Evolutionary conservation across 2,797 vertebrate genomes (phyloP).

Genomic region (Siniperca obscura): DNA sequence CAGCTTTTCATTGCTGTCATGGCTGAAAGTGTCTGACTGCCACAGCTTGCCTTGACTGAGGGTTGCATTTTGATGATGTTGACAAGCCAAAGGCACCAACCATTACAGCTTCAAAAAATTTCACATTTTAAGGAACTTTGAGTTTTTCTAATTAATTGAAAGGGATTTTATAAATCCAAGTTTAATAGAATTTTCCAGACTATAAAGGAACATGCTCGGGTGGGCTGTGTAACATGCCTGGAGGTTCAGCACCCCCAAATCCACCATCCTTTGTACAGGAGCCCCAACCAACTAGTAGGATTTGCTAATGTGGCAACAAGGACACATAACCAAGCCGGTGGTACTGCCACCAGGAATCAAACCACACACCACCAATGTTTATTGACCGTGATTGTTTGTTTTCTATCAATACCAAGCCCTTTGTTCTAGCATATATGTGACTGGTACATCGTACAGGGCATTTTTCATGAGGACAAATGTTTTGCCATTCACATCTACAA

Average conservation of each 20-base stretch:
- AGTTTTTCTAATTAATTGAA: background rate
- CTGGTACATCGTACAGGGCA: background rate
- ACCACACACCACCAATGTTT: background rate
- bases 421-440: background rate
- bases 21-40: slow-evolving; percentile 30
- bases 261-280: background rate
- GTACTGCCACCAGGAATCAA: too few species aligned
- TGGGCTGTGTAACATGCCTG: background rate
- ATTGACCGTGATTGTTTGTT: background rate
- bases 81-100: slow-evolving; percentile 18
- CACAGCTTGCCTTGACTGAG: slow-evolving; percentile 25
- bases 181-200: background rate
- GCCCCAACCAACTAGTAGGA: too few species aligned
- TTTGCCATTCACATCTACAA: background rate
- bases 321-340: background rate
- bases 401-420: background rate
- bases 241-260: background rate
- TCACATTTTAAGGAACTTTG: background rate
- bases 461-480: background rate
- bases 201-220: background rate
- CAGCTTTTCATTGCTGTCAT: slow-evolving; percentile 34
- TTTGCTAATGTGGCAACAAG: background rate
- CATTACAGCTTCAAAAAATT: background rate
- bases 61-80: slow-evolving; percentile 32
- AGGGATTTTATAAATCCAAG: background rate